Conservation (phyloP, 2,888 invertebrate species). For the Neoitamus cyanurus region DNA sequence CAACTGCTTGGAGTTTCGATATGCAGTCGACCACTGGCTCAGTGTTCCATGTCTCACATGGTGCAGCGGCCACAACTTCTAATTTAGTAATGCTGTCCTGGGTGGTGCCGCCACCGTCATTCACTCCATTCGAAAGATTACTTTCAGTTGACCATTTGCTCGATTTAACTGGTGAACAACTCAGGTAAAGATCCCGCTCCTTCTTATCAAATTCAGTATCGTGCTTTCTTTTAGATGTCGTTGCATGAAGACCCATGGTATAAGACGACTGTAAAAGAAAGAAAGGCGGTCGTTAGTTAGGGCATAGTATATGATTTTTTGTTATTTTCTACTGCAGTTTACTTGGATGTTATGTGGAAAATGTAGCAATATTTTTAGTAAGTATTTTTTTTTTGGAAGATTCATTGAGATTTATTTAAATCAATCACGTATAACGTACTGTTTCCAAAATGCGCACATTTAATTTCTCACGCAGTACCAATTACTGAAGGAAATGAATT, state of each 20-base stretch:
- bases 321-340: not conserved
- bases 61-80: constrained; percentile 63
- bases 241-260: constrained; percentile 80
- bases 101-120: constrained; percentile 52
- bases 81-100: constrained; percentile 64
- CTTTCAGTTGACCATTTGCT: constrained; percentile 69
- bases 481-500: too few species aligned
- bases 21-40: constrained; percentile 69
- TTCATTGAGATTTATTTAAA: too few species aligned
- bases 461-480: too few species aligned
- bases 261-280: constrained; percentile 66
- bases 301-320: not conserved
- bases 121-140: constrained; percentile 39
- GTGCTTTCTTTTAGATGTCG: constrained; percentile 77
- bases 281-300: constrained; percentile 40
- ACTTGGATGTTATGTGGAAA: not conserved
- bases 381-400: too few species aligned
- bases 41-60: constrained; percentile 62
- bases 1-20: constrained; percentile 77
- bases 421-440: too few species aligned
- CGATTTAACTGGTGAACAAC: constrained; percentile 70
- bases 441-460: too few species aligned
- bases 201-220: constrained; percentile 68
- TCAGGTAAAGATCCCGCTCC: constrained; percentile 67
- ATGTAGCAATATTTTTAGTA: too few species aligned